Evolutionary conservation across 2,797 vertebrate species (phyloP), one percentile per base, ranked within the genome.

Genomic region (Gymnothorax reevesii): DNA sequence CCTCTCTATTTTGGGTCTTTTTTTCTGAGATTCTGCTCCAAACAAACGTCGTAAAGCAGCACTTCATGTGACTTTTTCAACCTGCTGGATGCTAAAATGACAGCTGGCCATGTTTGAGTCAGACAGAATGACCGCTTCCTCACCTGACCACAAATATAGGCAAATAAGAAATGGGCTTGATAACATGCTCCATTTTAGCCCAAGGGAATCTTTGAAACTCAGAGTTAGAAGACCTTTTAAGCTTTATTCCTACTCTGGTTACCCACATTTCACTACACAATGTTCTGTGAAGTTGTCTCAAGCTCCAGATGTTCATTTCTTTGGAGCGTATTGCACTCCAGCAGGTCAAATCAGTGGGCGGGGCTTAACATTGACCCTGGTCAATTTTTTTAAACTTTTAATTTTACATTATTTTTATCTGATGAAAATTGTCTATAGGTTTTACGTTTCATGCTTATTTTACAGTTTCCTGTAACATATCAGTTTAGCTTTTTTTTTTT

Each of bases 201-300:
- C 59, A 84, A 79, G 71, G 69, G 69, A 87, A 87, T 89, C 94
- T 95, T 95, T 96, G 94, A 96, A 96, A 94, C 77, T 86, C 83
- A 90, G 91, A 92, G 93, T 95, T 95, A 92, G 93, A 95, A 92
- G 92, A 93, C 93, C 93, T 94, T 91, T 86, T 92, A 91, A 93
- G 91, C 93, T 94, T 93, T 92, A 92, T 94, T 94, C 95, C 95
- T 95, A 94, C 90, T 92, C 92, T 95, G 96, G 95, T 96, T 94
- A 95, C 93, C 95, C 95, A 94, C 95, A 87, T 91, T 92, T 85
- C 88, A 96, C 95, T 95, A 89, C 95, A 96, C 89, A 92, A 86
- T 91, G 84, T 91, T 93, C 95, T 96, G 94, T 96, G 95, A 96
- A 94, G 95, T 96, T 95, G 92, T 95, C 95, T 95, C 94, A 94